Evolutionary conservation across 2,888 invertebrate genomes (phyloP).

Genomic region (Plutella xylostella): DNA sequence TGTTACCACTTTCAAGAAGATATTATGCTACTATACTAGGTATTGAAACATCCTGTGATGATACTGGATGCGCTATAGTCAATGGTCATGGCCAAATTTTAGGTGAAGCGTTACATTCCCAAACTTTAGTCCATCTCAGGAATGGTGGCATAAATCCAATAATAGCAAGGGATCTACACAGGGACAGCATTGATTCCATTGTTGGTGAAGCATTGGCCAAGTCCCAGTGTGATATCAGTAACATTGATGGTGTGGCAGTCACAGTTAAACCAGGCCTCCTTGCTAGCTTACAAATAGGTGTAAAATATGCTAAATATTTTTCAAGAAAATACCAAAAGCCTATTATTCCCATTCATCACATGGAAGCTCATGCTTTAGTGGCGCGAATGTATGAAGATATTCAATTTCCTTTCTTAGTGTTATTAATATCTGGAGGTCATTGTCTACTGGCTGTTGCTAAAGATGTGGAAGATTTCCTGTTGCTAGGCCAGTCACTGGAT

Average conservation of each 20-base stretch:
- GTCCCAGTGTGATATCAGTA: conserved; percentile 69
- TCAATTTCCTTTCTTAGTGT: conserved; percentile 88
- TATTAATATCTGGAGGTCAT: conserved; percentile 95
- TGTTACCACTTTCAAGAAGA: too few relatives aligned
- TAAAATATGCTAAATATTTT: conserved; percentile 84
- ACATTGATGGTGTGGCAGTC: conserved; percentile 89
- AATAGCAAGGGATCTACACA: conserved; percentile 85
- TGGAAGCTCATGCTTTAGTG: conserved; percentile 98
- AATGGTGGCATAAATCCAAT: conserved; percentile 93
- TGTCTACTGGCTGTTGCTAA: conserved; percentile 83
- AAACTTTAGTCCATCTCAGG: conserved; percentile 77
- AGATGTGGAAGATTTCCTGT: conserved; percentile 78
- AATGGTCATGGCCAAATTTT: conserved; percentile 77
- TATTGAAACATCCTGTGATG: conserved; percentile 98
- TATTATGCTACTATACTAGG: conserved; percentile 58
- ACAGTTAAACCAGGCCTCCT: conserved; percentile 92
- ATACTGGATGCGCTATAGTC: conserved; percentile 93
- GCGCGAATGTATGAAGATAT: conserved; percentile 79
- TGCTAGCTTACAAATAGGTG: conserved; percentile 82
- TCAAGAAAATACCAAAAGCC: conserved; percentile 77
- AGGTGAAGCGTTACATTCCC: conserved; percentile 86
- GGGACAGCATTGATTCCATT: conserved; percentile 79
- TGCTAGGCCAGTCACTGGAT: conserved; percentile 84
- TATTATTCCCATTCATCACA: conserved; percentile 96
- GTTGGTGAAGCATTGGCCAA: conserved; percentile 75